Conservation (phyloP, 2,113 vertebrate genomes). For the Ploceus nigricollis region DNA sequence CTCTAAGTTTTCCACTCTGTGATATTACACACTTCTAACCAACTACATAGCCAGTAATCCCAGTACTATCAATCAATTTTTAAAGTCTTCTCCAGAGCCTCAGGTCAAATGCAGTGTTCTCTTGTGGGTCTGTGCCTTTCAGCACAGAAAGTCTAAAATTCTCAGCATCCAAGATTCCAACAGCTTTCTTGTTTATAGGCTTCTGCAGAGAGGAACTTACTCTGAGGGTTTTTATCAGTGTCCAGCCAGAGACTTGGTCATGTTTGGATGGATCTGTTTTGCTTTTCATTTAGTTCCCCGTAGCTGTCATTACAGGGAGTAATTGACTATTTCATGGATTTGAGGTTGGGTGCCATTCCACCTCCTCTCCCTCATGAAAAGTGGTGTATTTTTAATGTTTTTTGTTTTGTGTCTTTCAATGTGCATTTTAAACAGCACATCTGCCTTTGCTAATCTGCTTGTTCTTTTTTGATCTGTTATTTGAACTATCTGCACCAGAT, state of each 20-base stretch:
- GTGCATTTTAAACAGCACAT: neutral
- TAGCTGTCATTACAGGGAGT: neutral
- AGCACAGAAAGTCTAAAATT: too few relatives aligned
- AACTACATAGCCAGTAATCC: too few relatives aligned
- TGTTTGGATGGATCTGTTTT: neutral
- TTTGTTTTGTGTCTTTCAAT: accelerated
- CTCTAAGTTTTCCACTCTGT: too few relatives aligned
- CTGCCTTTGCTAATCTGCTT: neutral
- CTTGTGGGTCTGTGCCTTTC: too few relatives aligned
- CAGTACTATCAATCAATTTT: too few relatives aligned
- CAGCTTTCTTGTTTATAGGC: neutral
- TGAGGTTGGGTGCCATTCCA: neutral
- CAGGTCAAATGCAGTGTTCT: too few relatives aligned
- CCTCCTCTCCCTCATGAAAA: neutral
- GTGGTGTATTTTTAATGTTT: neutral
- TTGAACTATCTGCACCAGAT: neutral
- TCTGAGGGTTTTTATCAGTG: neutral
- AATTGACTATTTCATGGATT: neutral
- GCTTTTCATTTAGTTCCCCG: neutral
- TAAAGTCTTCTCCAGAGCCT: too few relatives aligned
- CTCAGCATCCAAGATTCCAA: too few relatives aligned
- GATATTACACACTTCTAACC: too few relatives aligned
- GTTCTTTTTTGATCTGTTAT: neutral
- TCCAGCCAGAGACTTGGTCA: accelerated
- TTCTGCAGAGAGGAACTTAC: neutral